Conservation (phyloP, 2,113 vertebrate genomes). For the Embiotoca jacksoni region DNA sequence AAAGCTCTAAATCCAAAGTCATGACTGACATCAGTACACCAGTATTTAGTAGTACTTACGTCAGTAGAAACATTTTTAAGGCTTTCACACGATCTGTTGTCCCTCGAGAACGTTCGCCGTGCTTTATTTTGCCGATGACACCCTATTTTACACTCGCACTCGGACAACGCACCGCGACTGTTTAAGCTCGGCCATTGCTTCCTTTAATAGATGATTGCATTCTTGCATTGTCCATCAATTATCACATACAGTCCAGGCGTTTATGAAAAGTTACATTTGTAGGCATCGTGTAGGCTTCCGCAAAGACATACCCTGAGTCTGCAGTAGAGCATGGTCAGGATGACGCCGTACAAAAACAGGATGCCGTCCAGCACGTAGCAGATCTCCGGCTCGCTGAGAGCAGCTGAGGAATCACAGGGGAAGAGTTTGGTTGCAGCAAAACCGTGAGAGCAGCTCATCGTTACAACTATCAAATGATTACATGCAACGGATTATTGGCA, state of each 20-base stretch:
- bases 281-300: rapidly evolving
- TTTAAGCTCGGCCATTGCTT: background rate
- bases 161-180: no score
- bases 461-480: no score
- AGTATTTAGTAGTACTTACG: no score
- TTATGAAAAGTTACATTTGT: background rate
- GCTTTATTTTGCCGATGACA: conserved; percentile 9
- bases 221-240: background rate
- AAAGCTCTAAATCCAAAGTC: no score
- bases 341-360: conserved; percentile 89
- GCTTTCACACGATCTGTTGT: no score
- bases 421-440: background rate
- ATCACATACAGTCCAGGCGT: background rate
- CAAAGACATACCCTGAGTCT: conserved; percentile 85
- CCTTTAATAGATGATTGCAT: background rate
- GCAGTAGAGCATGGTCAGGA: conserved; percentile 91
- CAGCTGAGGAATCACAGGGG: conserved; percentile 61
- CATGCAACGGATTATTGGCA: no score
- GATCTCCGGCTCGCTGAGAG: conserved; percentile 80
- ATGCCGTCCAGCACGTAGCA: conserved; percentile 91
- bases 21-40: no score
- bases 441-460: no score
- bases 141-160: background rate
- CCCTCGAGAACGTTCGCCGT: background rate
- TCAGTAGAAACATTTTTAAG: no score